phyloP scores from a whole-genome alignment of 2,888 invertebrate species.

The Eurois occulta region DNA sequence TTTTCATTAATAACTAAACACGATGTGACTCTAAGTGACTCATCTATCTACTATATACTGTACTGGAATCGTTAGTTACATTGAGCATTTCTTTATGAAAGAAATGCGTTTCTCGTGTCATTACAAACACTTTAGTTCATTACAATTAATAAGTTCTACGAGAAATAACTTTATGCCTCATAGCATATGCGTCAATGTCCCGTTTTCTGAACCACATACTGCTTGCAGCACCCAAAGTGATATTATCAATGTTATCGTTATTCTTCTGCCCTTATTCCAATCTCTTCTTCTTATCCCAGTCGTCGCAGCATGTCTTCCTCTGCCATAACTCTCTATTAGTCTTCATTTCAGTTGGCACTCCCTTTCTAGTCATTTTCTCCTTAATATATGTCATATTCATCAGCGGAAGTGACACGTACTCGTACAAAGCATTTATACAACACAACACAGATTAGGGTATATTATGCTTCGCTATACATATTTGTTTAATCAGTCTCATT shows the following conservation, averaged over 20 bases:
- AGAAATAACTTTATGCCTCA: no score
- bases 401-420: background rate
- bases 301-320: background rate
- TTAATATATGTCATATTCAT: background rate
- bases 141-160: no score
- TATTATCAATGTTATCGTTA: background rate
- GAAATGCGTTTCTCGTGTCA: no score
- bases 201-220: background rate
- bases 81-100: no score
- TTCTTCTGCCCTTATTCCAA: background rate
- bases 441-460: background rate
- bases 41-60: background rate
- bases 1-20: constrained; percentile 9
- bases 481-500: background rate
- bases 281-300: background rate
- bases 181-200: background rate
- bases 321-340: background rate
- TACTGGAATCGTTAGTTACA: no score
- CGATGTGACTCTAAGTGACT: constrained; percentile 8
- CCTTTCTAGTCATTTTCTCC: background rate
- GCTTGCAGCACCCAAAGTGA: background rate
- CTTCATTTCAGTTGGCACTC: background rate
- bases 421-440: background rate
- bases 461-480: background rate
- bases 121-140: no score